Conservation (phyloP, 2,113 vertebrate species). For the Riparia riparia region DNA sequence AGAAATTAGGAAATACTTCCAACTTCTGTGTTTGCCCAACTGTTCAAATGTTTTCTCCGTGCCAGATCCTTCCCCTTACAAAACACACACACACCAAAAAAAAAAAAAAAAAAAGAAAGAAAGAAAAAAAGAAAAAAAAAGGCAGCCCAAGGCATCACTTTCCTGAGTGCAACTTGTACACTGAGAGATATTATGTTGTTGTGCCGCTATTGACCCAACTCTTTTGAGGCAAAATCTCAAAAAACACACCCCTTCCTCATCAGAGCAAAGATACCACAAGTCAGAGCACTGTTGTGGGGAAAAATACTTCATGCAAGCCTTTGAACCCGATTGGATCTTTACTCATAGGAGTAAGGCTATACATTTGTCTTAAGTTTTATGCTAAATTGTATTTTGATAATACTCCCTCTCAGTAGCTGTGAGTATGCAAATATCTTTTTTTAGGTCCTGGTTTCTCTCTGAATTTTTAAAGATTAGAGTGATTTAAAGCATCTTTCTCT, state of each 20-base stretch:
- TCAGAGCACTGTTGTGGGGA: neutral
- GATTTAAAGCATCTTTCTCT: neutral
- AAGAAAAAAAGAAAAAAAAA: accelerated
- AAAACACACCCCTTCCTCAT: neutral
- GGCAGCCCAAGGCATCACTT: neutral
- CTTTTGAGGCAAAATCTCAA: neutral
- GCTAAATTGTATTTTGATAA: neutral
- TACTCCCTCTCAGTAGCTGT: neutral
- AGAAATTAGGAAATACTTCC: neutral
- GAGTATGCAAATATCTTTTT: neutral
- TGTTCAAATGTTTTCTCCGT: neutral
- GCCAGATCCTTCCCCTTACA: neutral
- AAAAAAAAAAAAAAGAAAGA: accelerated
- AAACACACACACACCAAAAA: neutral
- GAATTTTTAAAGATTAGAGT: neutral
- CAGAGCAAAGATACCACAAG: neutral
- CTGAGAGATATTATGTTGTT: neutral
- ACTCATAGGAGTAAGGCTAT: neutral
- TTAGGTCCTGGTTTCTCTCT: neutral
- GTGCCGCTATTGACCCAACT: neutral
- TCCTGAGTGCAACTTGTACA: neutral
- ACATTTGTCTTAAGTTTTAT: neutral
- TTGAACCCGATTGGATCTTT: neutral
- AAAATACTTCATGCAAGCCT: neutral
- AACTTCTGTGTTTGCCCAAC: neutral